These are phyloP conservation scores for Thryonomys swinderianus DNA, from an alignment of 2,113 vertebrate species.

Conservation along the genomic window DNA sequence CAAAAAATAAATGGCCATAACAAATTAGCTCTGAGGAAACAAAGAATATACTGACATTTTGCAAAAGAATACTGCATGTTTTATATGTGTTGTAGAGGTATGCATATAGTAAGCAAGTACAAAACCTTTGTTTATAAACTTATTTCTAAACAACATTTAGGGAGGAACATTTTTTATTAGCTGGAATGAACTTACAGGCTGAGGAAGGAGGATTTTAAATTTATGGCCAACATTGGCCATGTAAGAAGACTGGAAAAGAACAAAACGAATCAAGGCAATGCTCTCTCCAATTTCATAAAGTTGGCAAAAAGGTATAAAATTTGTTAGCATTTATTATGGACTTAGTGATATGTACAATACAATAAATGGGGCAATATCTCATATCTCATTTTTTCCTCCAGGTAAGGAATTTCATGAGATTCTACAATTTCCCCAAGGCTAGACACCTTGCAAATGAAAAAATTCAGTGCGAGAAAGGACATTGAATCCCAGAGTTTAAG, in stretches of 20 bases:
- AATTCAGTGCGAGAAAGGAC: background rate
- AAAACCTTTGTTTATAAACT: background rate
- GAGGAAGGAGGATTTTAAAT: background rate
- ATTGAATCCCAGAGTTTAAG: background rate
- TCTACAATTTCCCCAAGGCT: background rate
- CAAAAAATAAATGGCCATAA: background rate
- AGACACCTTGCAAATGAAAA: background rate
- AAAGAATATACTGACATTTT: background rate
- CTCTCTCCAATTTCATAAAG: background rate
- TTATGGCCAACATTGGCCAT: background rate
- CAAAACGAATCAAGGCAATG: background rate
- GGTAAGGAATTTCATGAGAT: background rate
- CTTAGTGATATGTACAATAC: background rate
- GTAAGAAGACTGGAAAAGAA: background rate
- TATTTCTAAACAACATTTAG: background rate
- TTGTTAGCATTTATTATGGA: background rate
- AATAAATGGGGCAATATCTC: background rate
- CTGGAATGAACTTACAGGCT: background rate
- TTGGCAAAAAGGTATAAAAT: conserved; percentile 8
- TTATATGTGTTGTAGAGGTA: background rate
- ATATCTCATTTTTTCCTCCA: background rate
- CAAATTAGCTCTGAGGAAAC: background rate
- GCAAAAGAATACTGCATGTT: background rate
- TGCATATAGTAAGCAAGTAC: background rate
- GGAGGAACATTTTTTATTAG: background rate